Percentiles rank a stretch among this genome's conserved stretches.
These are phyloP conservation scores for Lutjanus erythropterus DNA, from an alignment of 2,113 vertebrate genomes.

Conservation along the genomic window DNA sequence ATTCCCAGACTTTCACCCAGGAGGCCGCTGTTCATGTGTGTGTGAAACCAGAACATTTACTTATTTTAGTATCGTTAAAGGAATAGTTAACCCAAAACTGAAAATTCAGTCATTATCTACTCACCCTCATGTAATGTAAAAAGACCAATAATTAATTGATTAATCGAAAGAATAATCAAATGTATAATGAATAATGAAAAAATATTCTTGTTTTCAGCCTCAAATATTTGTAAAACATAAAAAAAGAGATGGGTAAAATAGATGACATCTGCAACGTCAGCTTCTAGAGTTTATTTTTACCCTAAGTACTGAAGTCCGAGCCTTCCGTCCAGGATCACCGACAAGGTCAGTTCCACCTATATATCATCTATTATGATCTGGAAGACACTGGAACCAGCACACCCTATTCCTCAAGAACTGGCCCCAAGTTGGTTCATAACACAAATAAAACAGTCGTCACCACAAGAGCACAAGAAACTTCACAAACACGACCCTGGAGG, in stretches of 20 bases:
- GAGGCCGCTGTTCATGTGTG: too few species aligned
- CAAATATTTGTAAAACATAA: neutral
- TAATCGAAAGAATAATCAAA: neutral
- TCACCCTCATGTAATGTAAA: too few species aligned
- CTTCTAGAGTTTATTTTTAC: neutral
- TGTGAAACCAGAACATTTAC: too few species aligned
- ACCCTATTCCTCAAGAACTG: neutral
- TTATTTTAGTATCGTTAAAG: too few species aligned
- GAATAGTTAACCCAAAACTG: too few species aligned
- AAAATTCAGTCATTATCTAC: too few species aligned
- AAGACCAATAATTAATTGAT: neutral
- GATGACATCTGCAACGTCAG: neutral
- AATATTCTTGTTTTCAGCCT: neutral
- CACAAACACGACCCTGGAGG: conserved; percentile 41
- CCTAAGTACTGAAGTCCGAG: neutral
- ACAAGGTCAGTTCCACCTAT: conserved; percentile 17
- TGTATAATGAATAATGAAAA: neutral
- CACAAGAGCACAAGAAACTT: neutral
- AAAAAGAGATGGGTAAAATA: neutral
- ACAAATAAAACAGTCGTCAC: conserved; percentile 17
- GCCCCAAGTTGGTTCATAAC: conserved; percentile 31
- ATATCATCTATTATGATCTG: conserved; percentile 24
- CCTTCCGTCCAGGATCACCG: conserved; percentile 14
- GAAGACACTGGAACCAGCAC: neutral
- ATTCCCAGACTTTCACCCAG: too few species aligned